Evolutionary conservation across 2,113 vertebrate species (phyloP).

Genomic region (Zingel zingel): DNA sequence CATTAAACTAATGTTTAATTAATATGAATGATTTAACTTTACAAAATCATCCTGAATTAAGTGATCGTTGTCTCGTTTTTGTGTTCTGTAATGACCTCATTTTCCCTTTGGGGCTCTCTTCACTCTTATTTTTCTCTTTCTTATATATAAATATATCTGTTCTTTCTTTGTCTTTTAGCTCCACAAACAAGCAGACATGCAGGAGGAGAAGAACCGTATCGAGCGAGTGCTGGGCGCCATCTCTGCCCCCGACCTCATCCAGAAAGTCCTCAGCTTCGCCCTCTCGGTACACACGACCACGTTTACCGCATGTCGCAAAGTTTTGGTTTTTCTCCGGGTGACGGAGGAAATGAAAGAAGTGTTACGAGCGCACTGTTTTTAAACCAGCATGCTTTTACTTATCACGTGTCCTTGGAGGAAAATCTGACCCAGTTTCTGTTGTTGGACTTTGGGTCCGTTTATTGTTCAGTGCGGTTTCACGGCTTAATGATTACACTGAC

Average conservation of each 20-base stretch:
- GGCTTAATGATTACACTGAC: not conserved
- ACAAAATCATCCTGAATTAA: too few species aligned
- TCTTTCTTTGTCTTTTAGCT: slow-evolving; percentile 82
- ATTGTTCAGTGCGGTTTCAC: not conserved
- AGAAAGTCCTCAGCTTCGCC: slow-evolving; percentile 97
- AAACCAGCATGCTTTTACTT: not conserved
- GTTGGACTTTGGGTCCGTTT: not conserved
- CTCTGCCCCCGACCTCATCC: slow-evolving; percentile 94
- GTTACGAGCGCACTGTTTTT: not conserved
- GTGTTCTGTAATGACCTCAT: not conserved
- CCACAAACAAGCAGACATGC: slow-evolving; percentile 98
- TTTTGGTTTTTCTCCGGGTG: not conserved
- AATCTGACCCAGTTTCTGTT: not conserved
- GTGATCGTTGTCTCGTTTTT: not conserved
- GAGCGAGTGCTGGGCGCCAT: slow-evolving; percentile 97
- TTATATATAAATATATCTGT: not conserved
- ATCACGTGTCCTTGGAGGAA: not conserved
- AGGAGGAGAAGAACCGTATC: slow-evolving; percentile 98
- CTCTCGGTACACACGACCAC: slow-evolving; percentile 89
- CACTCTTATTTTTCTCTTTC: not conserved
- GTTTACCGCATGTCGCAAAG: not conserved
- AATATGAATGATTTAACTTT: not conserved
- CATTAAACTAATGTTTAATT: too few species aligned
- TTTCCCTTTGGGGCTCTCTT: too few species aligned
- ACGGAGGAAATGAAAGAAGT: slow-evolving; percentile 1